These are phyloP conservation scores for Agapornis canus DNA, from an alignment of 2,797 vertebrate species.

Conservation along the genomic window DNA sequence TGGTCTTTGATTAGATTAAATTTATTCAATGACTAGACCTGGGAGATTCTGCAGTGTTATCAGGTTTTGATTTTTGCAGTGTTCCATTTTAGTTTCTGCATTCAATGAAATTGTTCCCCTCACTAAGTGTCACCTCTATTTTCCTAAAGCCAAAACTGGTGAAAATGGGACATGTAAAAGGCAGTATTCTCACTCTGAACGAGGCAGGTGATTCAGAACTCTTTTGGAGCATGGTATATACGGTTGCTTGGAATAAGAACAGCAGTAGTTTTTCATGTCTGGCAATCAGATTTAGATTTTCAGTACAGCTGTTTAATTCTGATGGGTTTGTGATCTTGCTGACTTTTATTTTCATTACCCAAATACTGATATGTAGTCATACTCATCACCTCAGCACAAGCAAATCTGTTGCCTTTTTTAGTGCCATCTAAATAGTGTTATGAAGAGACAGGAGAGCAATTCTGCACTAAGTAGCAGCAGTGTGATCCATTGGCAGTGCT, in stretches of 20 bases:
- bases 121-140: not conserved
- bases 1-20: not conserved
- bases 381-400: not conserved
- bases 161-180: not conserved
- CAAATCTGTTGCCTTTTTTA: not conserved
- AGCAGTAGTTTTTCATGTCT: not conserved
- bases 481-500: not conserved
- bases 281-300: not conserved
- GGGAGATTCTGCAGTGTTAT: not conserved
- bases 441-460: not conserved
- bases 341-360: not conserved
- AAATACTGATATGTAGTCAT: not conserved
- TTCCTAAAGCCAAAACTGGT: not conserved
- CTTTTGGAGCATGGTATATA: not conserved
- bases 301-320: not conserved
- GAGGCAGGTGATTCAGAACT: not conserved
- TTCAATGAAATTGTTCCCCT: not conserved
- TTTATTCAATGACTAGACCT: not conserved
- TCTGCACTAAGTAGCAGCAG: not conserved
- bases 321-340: fast-evolving
- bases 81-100: not conserved
- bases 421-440: not conserved
- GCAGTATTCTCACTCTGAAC: not conserved
- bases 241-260: not conserved
- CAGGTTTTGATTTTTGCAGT: not conserved